A percentile compares a stretch with the other conserved stretches of the same genome.
These are phyloP conservation scores for Oreochromis aureus DNA, from an alignment of 2,113 vertebrate species.

Conservation along the genomic window DNA sequence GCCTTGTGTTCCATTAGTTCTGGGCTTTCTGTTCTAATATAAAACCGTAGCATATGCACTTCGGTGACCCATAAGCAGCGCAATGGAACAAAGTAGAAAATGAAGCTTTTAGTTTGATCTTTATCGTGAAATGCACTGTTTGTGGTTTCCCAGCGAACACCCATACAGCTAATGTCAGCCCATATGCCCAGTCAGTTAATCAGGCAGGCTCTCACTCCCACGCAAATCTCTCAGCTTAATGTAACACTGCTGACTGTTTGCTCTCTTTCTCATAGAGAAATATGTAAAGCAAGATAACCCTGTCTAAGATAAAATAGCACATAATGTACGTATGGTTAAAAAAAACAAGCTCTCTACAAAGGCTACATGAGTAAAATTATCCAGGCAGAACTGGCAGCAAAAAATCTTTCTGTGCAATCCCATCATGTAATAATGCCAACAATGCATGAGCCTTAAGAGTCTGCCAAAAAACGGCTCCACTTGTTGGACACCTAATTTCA, in stretches of 20 bases:
- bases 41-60: background rate
- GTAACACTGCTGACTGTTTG: background rate
- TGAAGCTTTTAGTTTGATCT: background rate
- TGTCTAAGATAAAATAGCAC: background rate
- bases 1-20: background rate
- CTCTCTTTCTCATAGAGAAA: background rate
- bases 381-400: background rate
- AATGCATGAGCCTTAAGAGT: background rate
- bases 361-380: background rate
- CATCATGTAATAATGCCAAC: background rate
- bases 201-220: background rate
- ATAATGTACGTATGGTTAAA: background rate
- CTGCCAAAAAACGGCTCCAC: slow-evolving; percentile 14
- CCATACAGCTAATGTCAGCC: background rate
- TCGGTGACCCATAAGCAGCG: background rate
- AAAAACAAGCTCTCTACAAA: background rate
- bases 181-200: background rate
- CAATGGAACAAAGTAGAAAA: background rate
- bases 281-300: background rate
- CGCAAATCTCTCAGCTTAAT: background rate
- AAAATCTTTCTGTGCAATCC: background rate
- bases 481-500: slow-evolving; percentile 33
- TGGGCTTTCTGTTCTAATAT: background rate
- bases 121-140: background rate
- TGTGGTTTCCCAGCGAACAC: background rate